These are phyloP conservation scores for Drosophila carrolli DNA, from an alignment of 1,140 invertebrate species.

Conservation along the genomic window DNA sequence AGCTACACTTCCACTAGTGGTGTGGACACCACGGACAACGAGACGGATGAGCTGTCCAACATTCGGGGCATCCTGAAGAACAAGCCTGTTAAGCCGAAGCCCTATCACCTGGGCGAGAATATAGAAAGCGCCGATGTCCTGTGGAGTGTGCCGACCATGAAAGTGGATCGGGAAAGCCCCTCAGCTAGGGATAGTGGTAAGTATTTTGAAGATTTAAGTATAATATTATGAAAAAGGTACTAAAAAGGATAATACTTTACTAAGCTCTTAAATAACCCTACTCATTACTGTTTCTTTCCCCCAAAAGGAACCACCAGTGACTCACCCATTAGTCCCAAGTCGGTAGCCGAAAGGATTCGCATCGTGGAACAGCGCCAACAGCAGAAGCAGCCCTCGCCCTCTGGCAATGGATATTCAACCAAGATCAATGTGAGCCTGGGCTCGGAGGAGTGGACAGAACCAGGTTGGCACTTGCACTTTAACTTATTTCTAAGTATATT, in stretches of 20 bases:
- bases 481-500: background rate
- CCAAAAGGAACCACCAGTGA: conserved; percentile 25
- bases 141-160: conserved; percentile 85
- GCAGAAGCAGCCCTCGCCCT: conserved; percentile 50
- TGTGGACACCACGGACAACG: conserved; percentile 84
- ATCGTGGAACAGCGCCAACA: conserved; percentile 75
- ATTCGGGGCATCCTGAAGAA: conserved; percentile 90
- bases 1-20: conserved; percentile 81
- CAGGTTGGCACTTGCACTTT: conserved; percentile 60
- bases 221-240: too few species aligned
- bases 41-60: conserved; percentile 85
- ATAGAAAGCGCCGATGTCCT: conserved; percentile 85
- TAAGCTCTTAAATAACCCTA: too few species aligned
- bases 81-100: conserved; percentile 89
- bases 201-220: background rate
- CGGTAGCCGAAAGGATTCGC: conserved; percentile 85
- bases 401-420: conserved; percentile 86
- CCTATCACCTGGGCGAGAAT: conserved; percentile 88
- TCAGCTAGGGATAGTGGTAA: conserved; percentile 53
- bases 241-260: too few species aligned
- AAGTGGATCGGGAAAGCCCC: conserved; percentile 51
- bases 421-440: conserved; percentile 86
- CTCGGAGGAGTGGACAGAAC: conserved; percentile 64
- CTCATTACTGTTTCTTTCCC: too few species aligned
- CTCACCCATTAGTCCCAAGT: conserved; percentile 71